Percentiles rank a stretch among this genome's conserved stretches.
Evolutionary conservation across 2,113 vertebrate species (phyloP).

Genomic region (Leucoraja erinaceus): DNA sequence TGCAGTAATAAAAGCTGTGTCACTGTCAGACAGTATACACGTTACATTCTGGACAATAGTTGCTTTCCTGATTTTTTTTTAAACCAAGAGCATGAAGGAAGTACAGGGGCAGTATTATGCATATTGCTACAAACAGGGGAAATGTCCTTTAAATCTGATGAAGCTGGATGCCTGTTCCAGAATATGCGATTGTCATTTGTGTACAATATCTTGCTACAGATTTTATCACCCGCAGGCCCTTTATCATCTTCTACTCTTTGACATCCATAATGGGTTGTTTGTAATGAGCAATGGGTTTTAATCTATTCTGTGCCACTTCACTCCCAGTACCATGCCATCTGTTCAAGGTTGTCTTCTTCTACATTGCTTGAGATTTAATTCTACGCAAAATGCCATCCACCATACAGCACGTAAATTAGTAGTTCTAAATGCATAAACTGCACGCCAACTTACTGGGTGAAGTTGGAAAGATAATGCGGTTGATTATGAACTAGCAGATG

Average conservation of each 20-base stretch:
- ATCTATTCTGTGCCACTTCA: slow-evolving; percentile 2
- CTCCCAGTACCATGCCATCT: not conserved
- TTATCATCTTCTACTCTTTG: not conserved
- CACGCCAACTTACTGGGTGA: not conserved
- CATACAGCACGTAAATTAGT: not conserved
- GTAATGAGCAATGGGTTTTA: not conserved
- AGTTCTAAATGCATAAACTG: not conserved
- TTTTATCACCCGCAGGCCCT: not conserved
- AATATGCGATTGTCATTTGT: not conserved
- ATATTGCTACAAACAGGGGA: not conserved
- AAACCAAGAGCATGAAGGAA: not conserved
- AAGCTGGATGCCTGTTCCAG: not conserved
- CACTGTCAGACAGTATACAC: not conserved
- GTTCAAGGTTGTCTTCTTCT: slow-evolving; percentile 23
- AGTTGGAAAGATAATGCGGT: not conserved
- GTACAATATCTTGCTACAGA: not conserved
- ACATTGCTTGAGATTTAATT: not conserved
- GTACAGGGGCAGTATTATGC: not conserved
- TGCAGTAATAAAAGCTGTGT: not conserved
- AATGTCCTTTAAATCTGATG: not conserved
- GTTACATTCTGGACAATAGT: not conserved
- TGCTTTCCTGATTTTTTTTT: not conserved
- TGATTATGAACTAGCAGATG: not conserved
- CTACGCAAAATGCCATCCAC: not conserved
- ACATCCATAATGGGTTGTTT: not conserved